Conservation (phyloP, 2,797 vertebrate genomes). For the Chelon labrosus region DNA sequence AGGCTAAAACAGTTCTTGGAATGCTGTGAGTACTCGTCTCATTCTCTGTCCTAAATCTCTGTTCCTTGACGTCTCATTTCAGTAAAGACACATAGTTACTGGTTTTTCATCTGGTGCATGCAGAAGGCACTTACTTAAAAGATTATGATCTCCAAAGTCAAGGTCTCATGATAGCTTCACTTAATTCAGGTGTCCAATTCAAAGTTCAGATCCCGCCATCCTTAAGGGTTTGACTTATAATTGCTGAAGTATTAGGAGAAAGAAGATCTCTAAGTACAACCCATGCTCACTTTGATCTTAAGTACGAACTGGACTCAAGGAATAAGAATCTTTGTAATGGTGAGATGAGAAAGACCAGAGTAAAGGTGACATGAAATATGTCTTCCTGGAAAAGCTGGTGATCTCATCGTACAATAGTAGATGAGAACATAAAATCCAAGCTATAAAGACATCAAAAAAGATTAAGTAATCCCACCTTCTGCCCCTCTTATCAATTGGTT, state of each 20-base stretch:
- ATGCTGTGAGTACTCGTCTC: constrained; percentile 90
- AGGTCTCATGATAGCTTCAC: constrained; percentile 11
- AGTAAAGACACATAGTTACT: constrained; percentile 33
- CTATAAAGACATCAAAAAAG: constrained; percentile 6
- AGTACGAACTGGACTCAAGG: not conserved
- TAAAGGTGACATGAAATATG: too few species aligned
- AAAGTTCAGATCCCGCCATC: constrained; percentile 25
- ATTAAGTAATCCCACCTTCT: not conserved
- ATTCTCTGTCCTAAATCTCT: constrained; percentile 39
- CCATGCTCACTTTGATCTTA: not conserved
- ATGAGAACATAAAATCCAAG: constrained; percentile 11
- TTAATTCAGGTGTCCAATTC: constrained; percentile 23
- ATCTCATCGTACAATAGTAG: not conserved
- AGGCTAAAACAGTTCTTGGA: constrained; percentile 95
- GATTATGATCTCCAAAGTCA: constrained; percentile 7
- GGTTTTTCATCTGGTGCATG: constrained; percentile 23
- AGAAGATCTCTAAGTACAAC: not conserved
- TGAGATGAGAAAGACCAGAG: not conserved
- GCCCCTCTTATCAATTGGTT: not conserved
- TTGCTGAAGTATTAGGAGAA: constrained; percentile 3
- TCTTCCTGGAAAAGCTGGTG: too few species aligned
- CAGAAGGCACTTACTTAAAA: constrained; percentile 20
- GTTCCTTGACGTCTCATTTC: constrained; percentile 30
- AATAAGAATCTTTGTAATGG: not conserved
- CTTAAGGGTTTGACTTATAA: constrained; percentile 11